Evolutionary conservation across 2,888 invertebrate genomes (phyloP).

Genomic region (Meliscaeva auricollis): DNA sequence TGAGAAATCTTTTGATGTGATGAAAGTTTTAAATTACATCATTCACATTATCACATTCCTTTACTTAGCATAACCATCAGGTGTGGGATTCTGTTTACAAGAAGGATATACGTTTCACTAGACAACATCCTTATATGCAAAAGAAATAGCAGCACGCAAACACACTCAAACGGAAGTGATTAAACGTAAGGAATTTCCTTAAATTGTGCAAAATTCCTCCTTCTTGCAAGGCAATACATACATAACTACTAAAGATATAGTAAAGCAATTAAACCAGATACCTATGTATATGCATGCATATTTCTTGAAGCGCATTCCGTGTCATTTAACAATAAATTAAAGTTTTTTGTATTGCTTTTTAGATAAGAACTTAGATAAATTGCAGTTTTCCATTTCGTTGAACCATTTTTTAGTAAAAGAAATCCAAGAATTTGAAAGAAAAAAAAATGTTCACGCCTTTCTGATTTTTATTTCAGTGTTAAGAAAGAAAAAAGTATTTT

Average conservation of each 20-base stretch:
- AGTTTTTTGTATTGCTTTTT: neutral
- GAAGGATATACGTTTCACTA: neutral
- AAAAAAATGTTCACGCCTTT: too few relatives aligned
- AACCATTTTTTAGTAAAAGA: neutral
- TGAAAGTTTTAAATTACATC: too few relatives aligned
- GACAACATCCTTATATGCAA: neutral
- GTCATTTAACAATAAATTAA: slow-evolving; percentile 32
- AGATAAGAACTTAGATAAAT: neutral
- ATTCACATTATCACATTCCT: too few relatives aligned
- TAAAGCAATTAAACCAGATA: slow-evolving; percentile 9
- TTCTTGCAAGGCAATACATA: neutral
- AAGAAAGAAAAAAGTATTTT: too few relatives aligned
- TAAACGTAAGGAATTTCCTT: slow-evolving; percentile 16
- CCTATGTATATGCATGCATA: too few relatives aligned
- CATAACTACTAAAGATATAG: too few relatives aligned
- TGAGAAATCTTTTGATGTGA: too few relatives aligned
- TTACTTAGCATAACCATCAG: too few relatives aligned
- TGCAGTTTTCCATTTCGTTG: neutral
- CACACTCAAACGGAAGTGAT: slow-evolving; percentile 9
- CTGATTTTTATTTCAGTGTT: too few relatives aligned
- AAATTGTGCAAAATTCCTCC: neutral
- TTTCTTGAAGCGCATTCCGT: slow-evolving; percentile 26
- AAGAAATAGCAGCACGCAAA: neutral
- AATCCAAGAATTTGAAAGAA: neutral
- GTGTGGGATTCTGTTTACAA: neutral